Conservation (phyloP, 2,797 vertebrate species). For the Mormyrus proboscirostris region DNA sequence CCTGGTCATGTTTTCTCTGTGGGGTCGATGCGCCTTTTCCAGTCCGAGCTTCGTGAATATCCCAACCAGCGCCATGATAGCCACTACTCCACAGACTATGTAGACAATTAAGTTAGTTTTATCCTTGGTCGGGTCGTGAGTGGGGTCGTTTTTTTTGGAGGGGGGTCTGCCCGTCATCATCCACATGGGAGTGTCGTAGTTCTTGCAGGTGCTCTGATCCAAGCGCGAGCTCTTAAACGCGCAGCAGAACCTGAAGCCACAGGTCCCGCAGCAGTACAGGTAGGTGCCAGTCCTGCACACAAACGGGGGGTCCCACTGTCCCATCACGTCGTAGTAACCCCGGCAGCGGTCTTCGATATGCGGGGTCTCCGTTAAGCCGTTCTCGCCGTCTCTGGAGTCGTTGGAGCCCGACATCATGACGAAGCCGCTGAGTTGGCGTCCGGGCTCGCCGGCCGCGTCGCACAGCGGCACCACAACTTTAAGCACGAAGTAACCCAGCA, state of each 20-base stretch:
- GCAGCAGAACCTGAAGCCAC: slow-evolving; percentile 77
- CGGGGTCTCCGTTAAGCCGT: slow-evolving; percentile 56
- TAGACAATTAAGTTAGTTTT: slow-evolving; percentile 78
- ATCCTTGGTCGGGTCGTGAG: slow-evolving; percentile 71
- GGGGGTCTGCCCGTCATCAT: slow-evolving; percentile 70
- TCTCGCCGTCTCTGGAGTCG: slow-evolving; percentile 56
- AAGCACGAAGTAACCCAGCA: slow-evolving; percentile 78
- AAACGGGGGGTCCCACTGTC: slow-evolving; percentile 75
- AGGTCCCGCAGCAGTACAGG: slow-evolving; percentile 76
- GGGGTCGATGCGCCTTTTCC: slow-evolving; percentile 74
- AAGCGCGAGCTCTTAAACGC: slow-evolving; percentile 68
- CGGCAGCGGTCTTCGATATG: slow-evolving; percentile 69
- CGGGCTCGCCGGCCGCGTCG: slow-evolving; percentile 77
- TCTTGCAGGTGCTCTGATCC: slow-evolving; percentile 72
- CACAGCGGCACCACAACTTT: slow-evolving; percentile 77
- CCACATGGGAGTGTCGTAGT: slow-evolving; percentile 74
- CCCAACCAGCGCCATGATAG: slow-evolving; percentile 74
- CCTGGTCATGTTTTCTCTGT: slow-evolving; percentile 77
- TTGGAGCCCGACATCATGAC: slow-evolving; percentile 70
- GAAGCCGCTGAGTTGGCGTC: slow-evolving; percentile 69
- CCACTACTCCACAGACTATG: slow-evolving; percentile 76
- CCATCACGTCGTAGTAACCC: slow-evolving; percentile 78
- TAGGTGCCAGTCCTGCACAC: slow-evolving; percentile 74
- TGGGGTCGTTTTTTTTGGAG: slow-evolving; percentile 62
- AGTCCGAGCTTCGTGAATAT: slow-evolving; percentile 77